Conservation (phyloP, 2,888 invertebrate species). For the Glaucopsyche alexis region DNA sequence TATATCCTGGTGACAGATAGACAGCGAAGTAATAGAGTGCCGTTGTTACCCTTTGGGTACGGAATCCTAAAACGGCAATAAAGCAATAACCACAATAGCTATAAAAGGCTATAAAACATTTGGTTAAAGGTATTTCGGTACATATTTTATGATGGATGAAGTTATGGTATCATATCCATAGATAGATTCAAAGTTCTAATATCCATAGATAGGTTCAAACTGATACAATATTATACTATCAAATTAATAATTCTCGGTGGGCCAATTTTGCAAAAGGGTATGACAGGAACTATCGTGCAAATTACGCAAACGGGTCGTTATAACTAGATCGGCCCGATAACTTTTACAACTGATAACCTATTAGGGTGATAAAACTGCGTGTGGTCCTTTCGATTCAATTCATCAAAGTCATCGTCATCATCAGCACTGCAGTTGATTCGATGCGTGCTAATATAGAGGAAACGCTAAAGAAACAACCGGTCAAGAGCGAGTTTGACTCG, state of each 20-base stretch:
- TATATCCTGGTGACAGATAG: no score
- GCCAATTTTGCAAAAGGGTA: constrained; percentile 7
- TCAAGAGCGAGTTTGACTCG: no score
- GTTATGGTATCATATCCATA: background rate
- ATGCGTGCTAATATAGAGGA: no score
- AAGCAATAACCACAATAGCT: background rate
- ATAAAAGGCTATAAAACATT: background rate
- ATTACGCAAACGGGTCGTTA: constrained; percentile 23
- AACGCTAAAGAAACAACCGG: no score
- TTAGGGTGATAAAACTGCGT: constrained; percentile 24
- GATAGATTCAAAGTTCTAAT: no score
- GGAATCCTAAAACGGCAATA: background rate
- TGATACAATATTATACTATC: background rate
- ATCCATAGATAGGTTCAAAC: background rate
- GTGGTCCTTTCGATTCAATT: constrained; percentile 16
- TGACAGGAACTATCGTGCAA: background rate
- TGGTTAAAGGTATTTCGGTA: background rate
- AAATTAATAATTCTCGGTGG: background rate
- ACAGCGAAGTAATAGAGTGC: no score
- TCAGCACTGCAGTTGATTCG: background rate
- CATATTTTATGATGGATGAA: background rate
- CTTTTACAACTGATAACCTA: constrained; percentile 20
- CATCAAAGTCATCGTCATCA: background rate
- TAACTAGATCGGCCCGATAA: constrained; percentile 24
- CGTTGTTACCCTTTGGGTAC: background rate